phyloP scores from a whole-genome alignment of 2,888 invertebrate genomes.

The Ceriagrion tenellum region DNA sequence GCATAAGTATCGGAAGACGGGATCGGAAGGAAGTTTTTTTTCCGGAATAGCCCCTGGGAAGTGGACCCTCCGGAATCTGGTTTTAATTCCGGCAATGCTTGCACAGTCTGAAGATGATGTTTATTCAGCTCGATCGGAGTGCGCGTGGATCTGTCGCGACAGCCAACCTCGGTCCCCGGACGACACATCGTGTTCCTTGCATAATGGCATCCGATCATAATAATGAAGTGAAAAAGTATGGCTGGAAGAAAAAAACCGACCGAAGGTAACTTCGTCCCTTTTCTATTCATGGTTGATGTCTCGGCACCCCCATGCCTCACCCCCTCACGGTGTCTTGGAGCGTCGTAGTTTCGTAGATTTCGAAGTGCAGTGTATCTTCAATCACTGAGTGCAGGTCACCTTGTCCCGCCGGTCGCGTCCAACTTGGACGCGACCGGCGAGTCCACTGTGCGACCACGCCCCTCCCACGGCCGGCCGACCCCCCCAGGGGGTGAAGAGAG shows the following conservation, averaged over 20 bases:
- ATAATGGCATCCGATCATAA: background rate
- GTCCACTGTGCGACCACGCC: background rate
- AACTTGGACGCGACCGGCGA: background rate
- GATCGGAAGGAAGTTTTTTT: background rate
- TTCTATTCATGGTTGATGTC: too few species aligned
- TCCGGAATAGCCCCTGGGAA: background rate
- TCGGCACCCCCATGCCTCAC: too few species aligned
- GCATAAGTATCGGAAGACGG: background rate
- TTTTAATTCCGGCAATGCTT: conserved; percentile 1
- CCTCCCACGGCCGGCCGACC: background rate
- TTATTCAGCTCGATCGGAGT: background rate
- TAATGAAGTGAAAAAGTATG: background rate
- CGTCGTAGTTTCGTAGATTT: too few species aligned
- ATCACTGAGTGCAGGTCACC: too few species aligned
- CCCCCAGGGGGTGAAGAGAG: background rate
- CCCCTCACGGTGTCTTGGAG: too few species aligned
- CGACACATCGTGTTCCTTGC: background rate
- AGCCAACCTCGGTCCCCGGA: background rate
- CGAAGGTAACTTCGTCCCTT: too few species aligned
- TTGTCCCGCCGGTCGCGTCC: too few species aligned
- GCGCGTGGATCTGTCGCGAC: background rate
- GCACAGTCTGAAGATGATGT: background rate
- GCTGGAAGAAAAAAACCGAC: background rate
- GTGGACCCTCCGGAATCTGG: background rate
- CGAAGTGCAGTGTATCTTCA: too few species aligned